phyloP scores from a whole-genome alignment of 2,797 vertebrate species.

The Borostomias antarcticus region DNA sequence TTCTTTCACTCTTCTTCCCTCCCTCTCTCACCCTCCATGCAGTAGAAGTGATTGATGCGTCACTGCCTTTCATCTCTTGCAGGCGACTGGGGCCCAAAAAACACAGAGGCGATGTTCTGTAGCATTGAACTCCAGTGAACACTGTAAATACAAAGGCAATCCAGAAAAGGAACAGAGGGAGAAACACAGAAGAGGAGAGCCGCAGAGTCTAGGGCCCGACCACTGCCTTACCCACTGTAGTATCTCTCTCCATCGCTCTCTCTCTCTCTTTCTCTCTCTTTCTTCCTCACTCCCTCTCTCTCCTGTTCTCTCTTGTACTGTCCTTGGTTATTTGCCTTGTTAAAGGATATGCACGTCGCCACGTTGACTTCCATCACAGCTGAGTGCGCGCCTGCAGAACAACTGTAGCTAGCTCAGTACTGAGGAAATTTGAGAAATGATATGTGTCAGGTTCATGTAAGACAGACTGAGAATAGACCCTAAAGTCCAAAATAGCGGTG shows the following conservation, averaged over 20 bases:
- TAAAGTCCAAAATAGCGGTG: no score
- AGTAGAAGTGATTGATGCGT: conserved; percentile 58
- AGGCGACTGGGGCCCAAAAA: conserved; percentile 59
- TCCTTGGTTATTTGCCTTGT: conserved; percentile 46
- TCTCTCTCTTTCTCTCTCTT: conserved; percentile 17
- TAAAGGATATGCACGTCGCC: conserved; percentile 48
- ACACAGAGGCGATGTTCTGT: conserved; percentile 58
- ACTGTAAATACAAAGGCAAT: conserved; percentile 40
- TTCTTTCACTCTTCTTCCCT: conserved; percentile 16
- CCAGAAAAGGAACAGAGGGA: conserved; percentile 66
- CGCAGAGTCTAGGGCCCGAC: conserved; percentile 74
- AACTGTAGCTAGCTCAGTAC: no score
- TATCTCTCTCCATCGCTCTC: conserved; percentile 46
- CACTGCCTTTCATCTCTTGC: conserved; percentile 62
- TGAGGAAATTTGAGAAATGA: no score
- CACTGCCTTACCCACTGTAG: conserved; percentile 15
- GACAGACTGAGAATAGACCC: no score
- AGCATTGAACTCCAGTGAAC: conserved; percentile 55
- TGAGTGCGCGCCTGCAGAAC: no score
- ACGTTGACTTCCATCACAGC: no score
- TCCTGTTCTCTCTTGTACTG: conserved; percentile 50
- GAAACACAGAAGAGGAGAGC: conserved; percentile 69
- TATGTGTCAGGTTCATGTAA: no score
- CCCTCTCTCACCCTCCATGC: conserved; percentile 55
- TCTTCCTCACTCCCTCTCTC: conserved; percentile 40